phyloP scores from a whole-genome alignment of 2,113 vertebrate genomes.

The Amblyopsis rosae region DNA sequence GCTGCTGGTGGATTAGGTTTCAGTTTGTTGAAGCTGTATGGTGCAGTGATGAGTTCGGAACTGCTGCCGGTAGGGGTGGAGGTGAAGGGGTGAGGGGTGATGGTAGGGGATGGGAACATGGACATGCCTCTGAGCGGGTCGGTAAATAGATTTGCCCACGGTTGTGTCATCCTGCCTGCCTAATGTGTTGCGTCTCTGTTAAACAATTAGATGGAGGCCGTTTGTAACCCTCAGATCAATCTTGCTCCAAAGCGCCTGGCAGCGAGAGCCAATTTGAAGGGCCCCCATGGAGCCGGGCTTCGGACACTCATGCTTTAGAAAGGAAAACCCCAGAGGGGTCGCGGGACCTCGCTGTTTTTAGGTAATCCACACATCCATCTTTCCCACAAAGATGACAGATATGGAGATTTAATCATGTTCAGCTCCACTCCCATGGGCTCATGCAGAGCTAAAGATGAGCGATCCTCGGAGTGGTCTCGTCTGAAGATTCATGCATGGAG shows the following conservation, averaged over 20 bases:
- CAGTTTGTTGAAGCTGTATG: constrained; percentile 49
- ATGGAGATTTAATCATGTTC: constrained; percentile 73
- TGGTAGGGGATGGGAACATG: constrained; percentile 61
- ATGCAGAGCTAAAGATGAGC: constrained; percentile 75
- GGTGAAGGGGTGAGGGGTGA: constrained; percentile 23
- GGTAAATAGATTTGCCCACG: constrained; percentile 75
- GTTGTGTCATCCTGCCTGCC: constrained; percentile 78
- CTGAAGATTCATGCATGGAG: constrained; percentile 20
- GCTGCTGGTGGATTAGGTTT: constrained; percentile 70
- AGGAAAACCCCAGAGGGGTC: constrained; percentile 60
- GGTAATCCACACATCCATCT: constrained; percentile 64
- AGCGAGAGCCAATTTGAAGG: constrained; percentile 77
- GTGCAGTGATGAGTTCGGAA: constrained; percentile 10
- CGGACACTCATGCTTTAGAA: constrained; percentile 48
- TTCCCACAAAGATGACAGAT: constrained; percentile 72
- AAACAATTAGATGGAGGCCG: constrained; percentile 75
- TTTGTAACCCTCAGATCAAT: constrained; percentile 81
- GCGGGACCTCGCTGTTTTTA: constrained; percentile 41
- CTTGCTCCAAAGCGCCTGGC: constrained; percentile 64
- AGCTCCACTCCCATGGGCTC: constrained; percentile 55
- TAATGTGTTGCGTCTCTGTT: constrained; percentile 78
- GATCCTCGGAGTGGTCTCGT: constrained; percentile 50
- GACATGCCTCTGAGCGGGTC: constrained; percentile 42
- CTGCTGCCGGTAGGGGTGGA: constrained; percentile 8
- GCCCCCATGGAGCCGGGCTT: constrained; percentile 49